Conservation (phyloP, 2,113 vertebrate genomes). For the Apus apus region DNA sequence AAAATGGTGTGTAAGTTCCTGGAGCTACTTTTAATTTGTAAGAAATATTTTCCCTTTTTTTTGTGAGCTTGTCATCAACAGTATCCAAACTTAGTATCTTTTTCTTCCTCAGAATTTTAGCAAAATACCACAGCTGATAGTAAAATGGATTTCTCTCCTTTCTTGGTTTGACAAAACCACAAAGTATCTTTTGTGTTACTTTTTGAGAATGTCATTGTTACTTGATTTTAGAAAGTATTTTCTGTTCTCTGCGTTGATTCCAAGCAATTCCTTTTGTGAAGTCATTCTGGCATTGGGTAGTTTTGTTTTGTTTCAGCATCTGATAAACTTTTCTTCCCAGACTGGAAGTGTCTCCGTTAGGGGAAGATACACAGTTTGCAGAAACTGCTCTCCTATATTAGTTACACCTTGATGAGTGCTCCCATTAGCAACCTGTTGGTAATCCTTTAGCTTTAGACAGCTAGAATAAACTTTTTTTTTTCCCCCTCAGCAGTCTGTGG, state of each 20-base stretch:
- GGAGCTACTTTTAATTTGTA: not conserved
- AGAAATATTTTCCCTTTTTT: not conserved
- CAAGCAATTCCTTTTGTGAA: not conserved
- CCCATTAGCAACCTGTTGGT: not conserved
- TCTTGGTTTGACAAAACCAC: not conserved
- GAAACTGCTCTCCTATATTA: not conserved
- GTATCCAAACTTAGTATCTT: not conserved
- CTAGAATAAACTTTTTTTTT: not conserved
- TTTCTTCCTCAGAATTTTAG: not conserved
- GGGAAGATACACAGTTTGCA: too few species aligned
- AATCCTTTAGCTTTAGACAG: not conserved
- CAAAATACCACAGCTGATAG: not conserved
- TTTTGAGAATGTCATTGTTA: not conserved
- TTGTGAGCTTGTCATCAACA: not conserved
- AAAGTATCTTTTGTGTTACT: not conserved
- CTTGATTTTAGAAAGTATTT: not conserved
- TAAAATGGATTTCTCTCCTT: fast-evolving
- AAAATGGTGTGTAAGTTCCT: not conserved
- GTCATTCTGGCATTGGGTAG: fast-evolving
- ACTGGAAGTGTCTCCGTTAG: not conserved
- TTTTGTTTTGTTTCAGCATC: not conserved
- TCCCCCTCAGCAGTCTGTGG: not conserved
- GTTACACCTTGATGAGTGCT: fast-evolving
- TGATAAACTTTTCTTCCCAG: not conserved
- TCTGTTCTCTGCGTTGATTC: not conserved